Evolutionary conservation across 1,140 invertebrate species (phyloP), one percentile per base, ranked within the genome.

Genomic region (Drosophila miranda): DNA sequence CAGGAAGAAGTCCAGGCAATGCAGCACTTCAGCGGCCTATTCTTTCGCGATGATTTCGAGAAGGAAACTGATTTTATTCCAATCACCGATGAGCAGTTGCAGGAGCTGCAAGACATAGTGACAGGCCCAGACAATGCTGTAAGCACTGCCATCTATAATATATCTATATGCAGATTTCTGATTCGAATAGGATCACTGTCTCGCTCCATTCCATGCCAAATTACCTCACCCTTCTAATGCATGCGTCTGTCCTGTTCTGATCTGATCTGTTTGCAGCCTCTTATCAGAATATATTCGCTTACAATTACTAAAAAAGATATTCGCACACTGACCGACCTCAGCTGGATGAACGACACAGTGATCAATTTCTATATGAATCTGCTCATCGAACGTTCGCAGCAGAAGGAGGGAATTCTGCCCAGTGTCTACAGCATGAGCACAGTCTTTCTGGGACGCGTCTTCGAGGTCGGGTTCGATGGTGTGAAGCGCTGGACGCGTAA

Each of bases 331-430:
- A 83, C 52, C 0, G 96, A 95, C 0, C 91, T 96, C 0, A 97
- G 97, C 90, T 99, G 98, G 98, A 92, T 99, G 0, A 99, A 99
- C 89, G 98, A 99, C 92, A 97, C 98, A 91, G 95, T 99, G 1
- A 99, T 91, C 4, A 91, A 91, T 16, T 91, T 91, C 34, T 91
- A 91, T 16, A 91, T 91, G 90, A 84, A 79, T 38, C 43, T 91
- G 1, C 21, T 91, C 13, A 91, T 71, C 0, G 87, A 91, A 28
- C 90, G 90, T 1, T 99, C 57, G 96, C 91, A 99, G 97, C 94
- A 96, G 96, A 70, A 64, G 1, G 87, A 90, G 98, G 67, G 91
- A 97, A 55, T 71, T 14, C 21, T 89, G 41, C 90, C 90, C 3
- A 83, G 60, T 13, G 87, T 89, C 0, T 90, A 91, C 91, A 95